Conservation (phyloP, 53 echinoderm and acorn worm species). For the Temnopleurus reevesii region DNA sequence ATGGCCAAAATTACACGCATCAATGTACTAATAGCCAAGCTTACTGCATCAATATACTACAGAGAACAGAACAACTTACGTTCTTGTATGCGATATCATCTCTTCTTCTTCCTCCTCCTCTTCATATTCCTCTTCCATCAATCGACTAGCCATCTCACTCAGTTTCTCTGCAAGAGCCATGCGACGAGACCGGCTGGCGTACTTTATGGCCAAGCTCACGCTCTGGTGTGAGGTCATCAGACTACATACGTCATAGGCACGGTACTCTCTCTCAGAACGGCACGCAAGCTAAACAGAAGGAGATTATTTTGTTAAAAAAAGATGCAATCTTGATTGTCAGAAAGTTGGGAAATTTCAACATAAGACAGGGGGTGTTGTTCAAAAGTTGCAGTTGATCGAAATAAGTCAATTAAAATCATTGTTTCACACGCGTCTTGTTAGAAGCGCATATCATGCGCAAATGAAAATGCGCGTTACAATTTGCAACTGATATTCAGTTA, state of each 20-base stretch:
- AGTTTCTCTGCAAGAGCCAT: slow-evolving; percentile 80
- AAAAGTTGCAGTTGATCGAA: no score
- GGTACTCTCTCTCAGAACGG: slow-evolving; percentile 82
- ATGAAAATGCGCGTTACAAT: no score
- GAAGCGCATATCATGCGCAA: no score
- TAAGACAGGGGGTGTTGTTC: no score
- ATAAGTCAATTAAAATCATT: no score
- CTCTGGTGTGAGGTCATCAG: slow-evolving; percentile 89
- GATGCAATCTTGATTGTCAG: no score
- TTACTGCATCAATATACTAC: no score
- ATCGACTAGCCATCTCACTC: slow-evolving; percentile 80
- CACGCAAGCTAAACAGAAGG: slow-evolving; percentile 79
- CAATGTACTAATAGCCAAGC: no score
- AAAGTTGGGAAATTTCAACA: no score
- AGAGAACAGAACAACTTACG: background rate
- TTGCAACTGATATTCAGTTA: no score
- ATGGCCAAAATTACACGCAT: slow-evolving; percentile 85
- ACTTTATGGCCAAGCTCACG: slow-evolving; percentile 88
- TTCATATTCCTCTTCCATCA: slow-evolving; percentile 73
- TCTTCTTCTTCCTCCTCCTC: slow-evolving; percentile 68
- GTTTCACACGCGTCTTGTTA: no score
- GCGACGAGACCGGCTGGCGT: slow-evolving; percentile 85
- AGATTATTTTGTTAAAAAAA: no score
- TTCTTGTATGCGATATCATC: background rate
- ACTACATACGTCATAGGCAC: slow-evolving; percentile 79